A percentile compares a stretch with the other conserved stretches of the same genome.
Evolutionary conservation across 2,888 invertebrate species (phyloP).

Genomic region (Rhaphigaster nebulosa): DNA sequence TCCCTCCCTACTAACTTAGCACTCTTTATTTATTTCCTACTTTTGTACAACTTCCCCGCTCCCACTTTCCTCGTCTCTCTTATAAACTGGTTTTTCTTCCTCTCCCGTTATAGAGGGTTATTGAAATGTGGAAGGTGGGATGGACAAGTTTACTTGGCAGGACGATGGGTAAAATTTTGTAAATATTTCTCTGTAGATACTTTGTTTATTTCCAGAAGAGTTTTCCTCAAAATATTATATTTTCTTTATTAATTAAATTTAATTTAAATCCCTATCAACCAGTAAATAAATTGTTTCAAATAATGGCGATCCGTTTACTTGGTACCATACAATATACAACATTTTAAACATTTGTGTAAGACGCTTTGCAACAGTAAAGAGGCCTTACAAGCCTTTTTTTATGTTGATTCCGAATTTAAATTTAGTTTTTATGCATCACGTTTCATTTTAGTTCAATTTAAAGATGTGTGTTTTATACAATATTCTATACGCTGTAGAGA

Average conservation of each 20-base stretch:
- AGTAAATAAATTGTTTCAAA: no score
- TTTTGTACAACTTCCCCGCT: constrained; percentile 39
- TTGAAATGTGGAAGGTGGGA: not conserved
- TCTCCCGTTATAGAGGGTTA: not conserved
- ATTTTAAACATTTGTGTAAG: no score
- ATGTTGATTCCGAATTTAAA: no score
- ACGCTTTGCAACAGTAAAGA: no score
- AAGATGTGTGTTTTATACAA: no score
- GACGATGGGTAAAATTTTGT: not conserved
- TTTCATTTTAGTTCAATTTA: no score
- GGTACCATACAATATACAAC: no score
- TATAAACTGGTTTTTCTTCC: constrained; percentile 25
- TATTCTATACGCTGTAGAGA: no score
- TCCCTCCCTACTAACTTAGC: constrained; percentile 39
- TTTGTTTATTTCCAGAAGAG: not conserved
- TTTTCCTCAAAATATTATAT: not conserved
- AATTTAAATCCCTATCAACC: no score
- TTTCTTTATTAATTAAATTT: not conserved
- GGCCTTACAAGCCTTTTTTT: no score
- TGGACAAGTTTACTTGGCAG: not conserved
- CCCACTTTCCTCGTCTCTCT: not conserved
- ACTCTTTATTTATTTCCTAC: constrained; percentile 46
- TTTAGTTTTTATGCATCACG: no score
- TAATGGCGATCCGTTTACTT: no score
- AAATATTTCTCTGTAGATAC: not conserved